Percentiles rank a stretch among this genome's conserved stretches.
These are phyloP conservation scores for Balearica regulorum DNA, from an alignment of 2,797 vertebrate genomes.

Conservation along the genomic window DNA sequence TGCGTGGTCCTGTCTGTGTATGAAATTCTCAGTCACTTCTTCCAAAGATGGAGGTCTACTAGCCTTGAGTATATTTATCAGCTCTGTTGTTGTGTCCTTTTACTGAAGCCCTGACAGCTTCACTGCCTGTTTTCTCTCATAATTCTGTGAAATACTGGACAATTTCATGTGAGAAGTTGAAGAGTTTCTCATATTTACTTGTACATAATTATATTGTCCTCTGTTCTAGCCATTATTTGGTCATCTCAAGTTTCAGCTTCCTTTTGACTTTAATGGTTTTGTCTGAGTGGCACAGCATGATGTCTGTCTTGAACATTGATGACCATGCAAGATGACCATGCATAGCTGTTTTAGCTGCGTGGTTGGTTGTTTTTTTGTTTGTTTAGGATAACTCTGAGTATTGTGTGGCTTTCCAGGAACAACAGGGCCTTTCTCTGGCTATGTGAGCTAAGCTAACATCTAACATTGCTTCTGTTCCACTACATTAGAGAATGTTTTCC, in stretches of 20 bases:
- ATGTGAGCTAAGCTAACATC: not conserved
- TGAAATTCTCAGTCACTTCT: not conserved
- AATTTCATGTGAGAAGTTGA: not conserved
- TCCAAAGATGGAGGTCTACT: not conserved
- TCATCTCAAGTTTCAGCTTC: not conserved
- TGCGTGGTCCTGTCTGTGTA: not conserved
- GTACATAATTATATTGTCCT: not conserved
- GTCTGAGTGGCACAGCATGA: not conserved
- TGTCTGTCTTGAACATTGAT: not conserved
- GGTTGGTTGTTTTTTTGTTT: not conserved
- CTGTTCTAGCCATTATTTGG: not conserved
- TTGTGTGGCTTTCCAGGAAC: not conserved
- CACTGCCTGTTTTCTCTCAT: not conserved
- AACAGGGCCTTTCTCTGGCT: not conserved
- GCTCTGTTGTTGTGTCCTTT: not conserved
- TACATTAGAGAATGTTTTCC: not conserved
- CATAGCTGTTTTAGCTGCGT: not conserved
- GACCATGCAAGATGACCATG: not conserved
- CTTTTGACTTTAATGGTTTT: not conserved
- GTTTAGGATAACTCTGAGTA: not conserved
- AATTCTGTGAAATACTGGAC: not conserved
- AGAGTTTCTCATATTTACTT: not conserved
- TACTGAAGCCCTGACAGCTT: not conserved
- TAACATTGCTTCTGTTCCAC: not conserved
- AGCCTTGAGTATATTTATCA: not conserved